These are phyloP conservation scores for Engystomops pustulosus DNA, from an alignment of 2,113 vertebrate species.

Conservation along the genomic window DNA sequence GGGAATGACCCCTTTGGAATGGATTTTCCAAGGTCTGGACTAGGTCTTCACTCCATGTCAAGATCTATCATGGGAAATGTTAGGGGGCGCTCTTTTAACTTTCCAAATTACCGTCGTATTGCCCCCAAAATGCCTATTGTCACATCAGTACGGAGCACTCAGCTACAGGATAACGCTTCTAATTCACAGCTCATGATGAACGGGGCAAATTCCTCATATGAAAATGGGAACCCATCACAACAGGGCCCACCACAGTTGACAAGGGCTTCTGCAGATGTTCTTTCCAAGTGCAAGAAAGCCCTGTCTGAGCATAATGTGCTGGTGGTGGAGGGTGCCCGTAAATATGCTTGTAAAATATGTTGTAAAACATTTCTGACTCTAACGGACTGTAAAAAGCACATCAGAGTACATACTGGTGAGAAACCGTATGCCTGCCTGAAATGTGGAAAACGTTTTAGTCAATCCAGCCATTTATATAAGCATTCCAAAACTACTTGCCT, in stretches of 20 bases:
- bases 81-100: conserved; percentile 77
- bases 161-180: conserved; percentile 79
- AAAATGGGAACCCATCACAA: conserved; percentile 71
- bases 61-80: conserved; percentile 78
- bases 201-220: conserved; percentile 73
- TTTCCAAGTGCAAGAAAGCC: conserved; percentile 97
- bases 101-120: conserved; percentile 90
- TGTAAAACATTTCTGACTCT: conserved; percentile 97
- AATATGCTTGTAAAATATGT: conserved; percentile 98
- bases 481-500: conserved; percentile 98
- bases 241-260: conserved; percentile 87
- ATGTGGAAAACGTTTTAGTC: conserved; percentile 95
- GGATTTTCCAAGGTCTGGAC: conserved; percentile 86
- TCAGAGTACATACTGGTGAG: conserved; percentile 94
- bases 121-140: conserved; percentile 88
- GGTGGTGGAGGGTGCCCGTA: conserved; percentile 94
- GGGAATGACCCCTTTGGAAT: conserved; percentile 83
- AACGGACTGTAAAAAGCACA: conserved; percentile 98
- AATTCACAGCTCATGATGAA: conserved; percentile 83
- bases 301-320: conserved; percentile 96
- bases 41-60: conserved; percentile 87
- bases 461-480: conserved; percentile 97
- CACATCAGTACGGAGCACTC: conserved; percentile 78
- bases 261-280: conserved; percentile 92
- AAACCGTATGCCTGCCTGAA: conserved; percentile 97